Conservation (phyloP, 2,797 vertebrate species). For the Typhlichthys eigenmanni region DNA sequence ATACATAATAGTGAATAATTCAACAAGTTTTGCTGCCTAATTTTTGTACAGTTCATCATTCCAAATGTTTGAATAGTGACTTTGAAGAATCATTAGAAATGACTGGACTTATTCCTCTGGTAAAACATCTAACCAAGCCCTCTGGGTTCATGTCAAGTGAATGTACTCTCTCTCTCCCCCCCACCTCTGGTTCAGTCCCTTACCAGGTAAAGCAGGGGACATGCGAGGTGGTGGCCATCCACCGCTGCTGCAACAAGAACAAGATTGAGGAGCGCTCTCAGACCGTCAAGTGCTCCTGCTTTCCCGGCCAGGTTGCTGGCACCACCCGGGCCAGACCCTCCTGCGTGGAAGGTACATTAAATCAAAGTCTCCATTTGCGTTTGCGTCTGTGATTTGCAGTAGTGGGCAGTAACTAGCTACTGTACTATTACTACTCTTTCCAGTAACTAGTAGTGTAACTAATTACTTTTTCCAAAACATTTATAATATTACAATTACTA, state of each 20-base stretch:
- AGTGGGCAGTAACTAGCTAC: too few species aligned
- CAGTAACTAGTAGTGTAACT: too few species aligned
- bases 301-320: constrained; percentile 94
- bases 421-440: too few species aligned
- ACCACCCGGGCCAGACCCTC: constrained; percentile 91
- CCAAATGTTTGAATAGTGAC: too few species aligned
- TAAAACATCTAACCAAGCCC: too few species aligned
- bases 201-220: constrained; percentile 95
- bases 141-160: too few species aligned
- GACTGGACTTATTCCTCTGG: too few species aligned
- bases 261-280: constrained; percentile 94
- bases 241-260: constrained; percentile 98
- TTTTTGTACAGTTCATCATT: constrained; percentile 6
- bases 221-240: constrained; percentile 92
- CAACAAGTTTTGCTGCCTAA: constrained; percentile 22
- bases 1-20: constrained; percentile 55
- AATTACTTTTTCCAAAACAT: too few species aligned
- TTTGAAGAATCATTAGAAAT: too few species aligned
- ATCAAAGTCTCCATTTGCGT: background rate
- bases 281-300: constrained; percentile 97
- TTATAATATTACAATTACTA: too few species aligned
- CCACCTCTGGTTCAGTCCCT: constrained; percentile 70
- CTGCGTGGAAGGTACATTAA: constrained; percentile 91
- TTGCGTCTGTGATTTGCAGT: background rate
- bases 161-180: too few species aligned